Evolutionary conservation across 2,888 invertebrate genomes (phyloP).

Genomic region (Ligdia adustata): DNA sequence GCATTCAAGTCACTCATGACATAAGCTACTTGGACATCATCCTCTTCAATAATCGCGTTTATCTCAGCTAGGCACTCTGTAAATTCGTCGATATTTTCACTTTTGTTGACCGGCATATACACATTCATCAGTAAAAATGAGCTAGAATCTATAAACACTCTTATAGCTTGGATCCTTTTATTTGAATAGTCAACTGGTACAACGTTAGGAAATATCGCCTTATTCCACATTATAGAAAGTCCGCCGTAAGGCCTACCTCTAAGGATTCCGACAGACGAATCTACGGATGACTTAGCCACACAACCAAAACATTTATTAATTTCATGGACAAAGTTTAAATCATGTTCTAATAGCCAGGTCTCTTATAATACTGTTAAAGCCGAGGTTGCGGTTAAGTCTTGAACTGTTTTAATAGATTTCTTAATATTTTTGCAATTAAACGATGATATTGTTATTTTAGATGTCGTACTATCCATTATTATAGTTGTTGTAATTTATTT

Average conservation of each 20-base stretch:
- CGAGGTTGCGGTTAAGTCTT: background rate
- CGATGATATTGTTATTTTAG: background rate
- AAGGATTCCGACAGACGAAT: background rate
- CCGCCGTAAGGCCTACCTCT: background rate
- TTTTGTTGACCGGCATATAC: background rate
- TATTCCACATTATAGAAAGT: background rate
- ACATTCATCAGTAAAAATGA: background rate
- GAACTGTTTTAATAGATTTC: background rate
- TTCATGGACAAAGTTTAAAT: background rate
- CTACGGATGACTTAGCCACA: background rate
- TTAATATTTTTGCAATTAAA: slow-evolving; percentile 1
- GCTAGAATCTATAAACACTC: background rate
- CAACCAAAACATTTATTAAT: background rate
- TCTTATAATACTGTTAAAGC: background rate
- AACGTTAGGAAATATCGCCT: background rate
- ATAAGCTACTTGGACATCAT: background rate
- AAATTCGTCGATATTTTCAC: background rate
- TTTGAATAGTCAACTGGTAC: background rate
- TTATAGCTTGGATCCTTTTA: background rate
- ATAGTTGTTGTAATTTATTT: background rate
- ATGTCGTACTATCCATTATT: background rate
- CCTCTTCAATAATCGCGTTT: slow-evolving; percentile 7
- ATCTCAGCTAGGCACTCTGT: background rate
- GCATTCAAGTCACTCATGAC: background rate
- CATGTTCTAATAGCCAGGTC: no score